Evolutionary conservation across 2,113 vertebrate species (phyloP).

Genomic region (Zosterops hypoxanthus): DNA sequence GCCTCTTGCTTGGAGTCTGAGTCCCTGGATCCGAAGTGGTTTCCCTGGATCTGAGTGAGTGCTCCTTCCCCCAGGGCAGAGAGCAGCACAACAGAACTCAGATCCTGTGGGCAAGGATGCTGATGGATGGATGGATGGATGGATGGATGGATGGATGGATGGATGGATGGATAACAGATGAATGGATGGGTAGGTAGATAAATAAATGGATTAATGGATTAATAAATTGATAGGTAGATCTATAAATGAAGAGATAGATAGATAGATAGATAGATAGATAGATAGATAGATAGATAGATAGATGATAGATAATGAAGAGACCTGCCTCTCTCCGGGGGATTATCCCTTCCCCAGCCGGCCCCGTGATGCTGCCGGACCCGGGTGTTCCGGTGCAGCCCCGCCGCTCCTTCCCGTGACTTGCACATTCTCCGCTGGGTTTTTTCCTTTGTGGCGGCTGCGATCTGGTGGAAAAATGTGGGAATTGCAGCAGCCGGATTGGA

Average conservation of each 20-base stretch:
- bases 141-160: neutral
- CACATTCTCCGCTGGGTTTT: fast-evolving
- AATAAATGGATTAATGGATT: neutral
- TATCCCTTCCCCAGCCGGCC: neutral
- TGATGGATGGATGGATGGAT: neutral
- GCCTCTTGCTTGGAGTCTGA: neutral
- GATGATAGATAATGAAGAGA: neutral
- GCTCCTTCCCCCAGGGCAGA: neutral
- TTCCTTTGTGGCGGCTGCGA: conserved; percentile 39
- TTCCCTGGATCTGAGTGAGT: neutral
- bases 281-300: neutral
- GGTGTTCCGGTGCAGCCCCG: neutral
- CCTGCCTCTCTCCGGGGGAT: neutral
- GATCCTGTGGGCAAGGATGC: neutral
- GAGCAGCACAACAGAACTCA: neutral
- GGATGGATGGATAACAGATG: neutral
- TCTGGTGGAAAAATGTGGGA: neutral
- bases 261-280: neutral
- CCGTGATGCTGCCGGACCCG: neutral
- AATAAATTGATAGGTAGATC: neutral
- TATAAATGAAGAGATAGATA: neutral
- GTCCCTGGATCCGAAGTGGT: fast-evolving
- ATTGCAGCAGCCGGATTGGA: neutral
- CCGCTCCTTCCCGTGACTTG: neutral
- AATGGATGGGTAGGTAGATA: neutral